phyloP scores from a whole-genome alignment of 1,140 invertebrate genomes.

The Heliconius himera region DNA sequence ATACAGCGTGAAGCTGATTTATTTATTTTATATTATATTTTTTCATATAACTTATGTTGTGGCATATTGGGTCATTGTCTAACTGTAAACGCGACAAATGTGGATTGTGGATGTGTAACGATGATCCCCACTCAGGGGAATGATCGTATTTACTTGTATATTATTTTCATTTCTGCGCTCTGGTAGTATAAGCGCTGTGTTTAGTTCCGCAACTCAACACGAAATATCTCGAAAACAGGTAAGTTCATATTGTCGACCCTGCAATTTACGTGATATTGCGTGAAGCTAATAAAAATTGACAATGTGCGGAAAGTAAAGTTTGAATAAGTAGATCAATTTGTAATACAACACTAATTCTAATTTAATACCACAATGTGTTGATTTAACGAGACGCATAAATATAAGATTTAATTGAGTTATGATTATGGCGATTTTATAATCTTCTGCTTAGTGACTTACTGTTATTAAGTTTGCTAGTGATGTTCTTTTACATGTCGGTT shows the following conservation, averaged over 20 bases:
- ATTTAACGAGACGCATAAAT: constrained; percentile 68
- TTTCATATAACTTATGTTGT: no score
- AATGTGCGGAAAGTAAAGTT: constrained; percentile 1
- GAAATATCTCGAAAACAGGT: not conserved
- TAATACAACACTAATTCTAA: constrained; percentile 31
- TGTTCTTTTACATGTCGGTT: not conserved
- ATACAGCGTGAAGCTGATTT: no score
- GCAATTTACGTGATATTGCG: not conserved
- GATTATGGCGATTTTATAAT: constrained; percentile 71
- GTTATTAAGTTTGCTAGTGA: constrained; percentile 33
- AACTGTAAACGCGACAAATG: no score
- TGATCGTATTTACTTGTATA: no score
- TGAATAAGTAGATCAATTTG: constrained; percentile 10
- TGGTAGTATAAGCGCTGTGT: no score
- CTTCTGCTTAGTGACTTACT: constrained; percentile 53
- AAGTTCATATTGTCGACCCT: not conserved
- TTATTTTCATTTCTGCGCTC: no score
- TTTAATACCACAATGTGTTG: constrained; percentile 42
- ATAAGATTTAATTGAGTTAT: constrained; percentile 78
- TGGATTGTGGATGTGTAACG: no score
- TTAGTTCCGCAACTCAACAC: no score
- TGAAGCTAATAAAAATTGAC: not conserved
- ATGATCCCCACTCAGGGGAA: no score
- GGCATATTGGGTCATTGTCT: no score
- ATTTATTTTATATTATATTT: no score